Evolutionary conservation across 2,113 vertebrate genomes (phyloP).

Genomic region (Sardina pilchardus): DNA sequence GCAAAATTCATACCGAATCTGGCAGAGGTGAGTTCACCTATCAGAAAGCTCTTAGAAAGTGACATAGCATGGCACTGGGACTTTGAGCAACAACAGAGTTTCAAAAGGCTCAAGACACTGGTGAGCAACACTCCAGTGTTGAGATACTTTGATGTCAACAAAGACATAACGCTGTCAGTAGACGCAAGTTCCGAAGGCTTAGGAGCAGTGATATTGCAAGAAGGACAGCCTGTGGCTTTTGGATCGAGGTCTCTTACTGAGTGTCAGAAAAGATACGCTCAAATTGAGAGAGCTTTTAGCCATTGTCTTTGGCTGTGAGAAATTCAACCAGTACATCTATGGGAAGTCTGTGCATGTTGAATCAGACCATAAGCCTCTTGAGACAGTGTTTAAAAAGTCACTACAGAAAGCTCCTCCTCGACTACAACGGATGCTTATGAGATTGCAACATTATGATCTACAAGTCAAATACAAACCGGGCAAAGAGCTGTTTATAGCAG

Average conservation of each 20-base stretch:
- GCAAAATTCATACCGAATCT: constrained; percentile 4
- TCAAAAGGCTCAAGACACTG: constrained; percentile 18
- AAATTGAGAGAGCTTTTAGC: no score
- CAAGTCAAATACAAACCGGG: no score
- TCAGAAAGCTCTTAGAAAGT: not conserved
- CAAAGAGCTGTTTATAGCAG: no score
- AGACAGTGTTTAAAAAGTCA: constrained; percentile 19
- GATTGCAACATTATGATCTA: no score
- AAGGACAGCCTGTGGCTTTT: constrained; percentile 19
- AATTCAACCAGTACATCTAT: no score
- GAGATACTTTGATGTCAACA: constrained; percentile 23
- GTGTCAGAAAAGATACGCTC: no score
- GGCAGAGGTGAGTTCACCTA: not conserved
- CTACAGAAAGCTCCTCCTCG: constrained; percentile 31
- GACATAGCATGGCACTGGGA: no score
- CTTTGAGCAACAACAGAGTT: constrained; percentile 16
- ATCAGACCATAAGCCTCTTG: constrained; percentile 3
- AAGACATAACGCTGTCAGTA: constrained; percentile 15
- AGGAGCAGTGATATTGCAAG: constrained; percentile 2
- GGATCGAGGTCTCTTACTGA: no score
- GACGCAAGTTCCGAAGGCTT: constrained; percentile 23
- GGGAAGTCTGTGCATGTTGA: constrained; percentile 22
- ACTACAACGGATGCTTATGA: no score
- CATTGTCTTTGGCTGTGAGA: no score
- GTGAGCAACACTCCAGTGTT: constrained; percentile 17